Evolutionary conservation across 2,797 vertebrate genomes (phyloP).

Genomic region (Cossypha caffra): DNA sequence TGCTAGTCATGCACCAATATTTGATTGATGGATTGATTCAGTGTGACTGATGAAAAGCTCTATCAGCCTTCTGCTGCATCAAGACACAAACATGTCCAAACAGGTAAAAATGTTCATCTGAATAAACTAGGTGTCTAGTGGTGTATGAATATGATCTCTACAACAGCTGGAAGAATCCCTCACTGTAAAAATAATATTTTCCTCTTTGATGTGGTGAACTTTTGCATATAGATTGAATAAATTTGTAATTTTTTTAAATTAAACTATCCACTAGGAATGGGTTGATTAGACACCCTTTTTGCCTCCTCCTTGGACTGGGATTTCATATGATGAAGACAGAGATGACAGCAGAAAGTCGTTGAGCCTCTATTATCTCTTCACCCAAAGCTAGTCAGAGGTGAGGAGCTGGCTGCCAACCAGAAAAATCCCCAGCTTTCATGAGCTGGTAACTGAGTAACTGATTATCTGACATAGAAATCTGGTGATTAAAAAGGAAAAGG

Average conservation of each 20-base stretch:
- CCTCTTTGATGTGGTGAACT: not conserved
- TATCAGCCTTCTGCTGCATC: not conserved
- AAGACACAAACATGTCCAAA: not conserved
- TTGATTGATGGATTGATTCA: constrained; percentile 23
- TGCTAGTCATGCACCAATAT: not conserved
- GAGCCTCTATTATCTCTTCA: not conserved
- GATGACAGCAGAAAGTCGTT: not conserved
- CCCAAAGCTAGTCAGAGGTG: not conserved
- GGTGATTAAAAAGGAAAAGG: not conserved
- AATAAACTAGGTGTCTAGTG: not conserved
- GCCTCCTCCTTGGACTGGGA: not conserved
- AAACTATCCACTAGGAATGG: not conserved
- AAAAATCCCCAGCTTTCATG: not conserved
- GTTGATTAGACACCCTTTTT: not conserved
- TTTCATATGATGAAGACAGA: not conserved
- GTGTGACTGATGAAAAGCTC: constrained; percentile 3
- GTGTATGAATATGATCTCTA: not conserved
- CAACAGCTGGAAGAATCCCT: not conserved
- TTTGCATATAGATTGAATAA: not conserved
- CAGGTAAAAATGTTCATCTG: constrained; percentile 8
- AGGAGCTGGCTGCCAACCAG: not conserved
- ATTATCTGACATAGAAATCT: not conserved
- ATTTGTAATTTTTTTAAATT: not conserved
- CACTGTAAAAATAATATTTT: not conserved
- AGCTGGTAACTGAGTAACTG: not conserved